A percentile compares a stretch with the other conserved stretches of the same genome.
These are phyloP conservation scores for Smittia aterrima DNA, from an alignment of 2,888 invertebrate genomes.

Conservation along the genomic window DNA sequence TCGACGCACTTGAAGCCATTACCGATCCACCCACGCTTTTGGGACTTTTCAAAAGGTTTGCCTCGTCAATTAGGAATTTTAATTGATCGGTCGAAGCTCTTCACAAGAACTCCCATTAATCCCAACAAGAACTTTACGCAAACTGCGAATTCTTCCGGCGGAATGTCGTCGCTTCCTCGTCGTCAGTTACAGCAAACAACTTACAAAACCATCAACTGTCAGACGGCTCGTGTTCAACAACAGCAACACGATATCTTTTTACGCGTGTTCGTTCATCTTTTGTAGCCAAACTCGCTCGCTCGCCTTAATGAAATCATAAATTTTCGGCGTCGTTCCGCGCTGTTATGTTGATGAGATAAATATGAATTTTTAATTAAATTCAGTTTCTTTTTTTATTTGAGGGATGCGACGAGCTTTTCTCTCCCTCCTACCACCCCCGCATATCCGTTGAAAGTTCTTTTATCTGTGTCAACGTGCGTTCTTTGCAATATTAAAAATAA, in stretches of 20 bases:
- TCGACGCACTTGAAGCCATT: not conserved
- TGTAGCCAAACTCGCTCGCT: not conserved
- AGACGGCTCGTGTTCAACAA: too few species aligned
- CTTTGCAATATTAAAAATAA: too few species aligned
- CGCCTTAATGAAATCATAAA: slow-evolving; percentile 33
- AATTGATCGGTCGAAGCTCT: not conserved
- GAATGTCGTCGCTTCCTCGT: not conserved
- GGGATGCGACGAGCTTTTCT: not conserved
- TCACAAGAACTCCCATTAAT: not conserved
- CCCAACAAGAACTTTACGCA: not conserved
- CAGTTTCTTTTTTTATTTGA: not conserved
- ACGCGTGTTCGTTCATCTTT: not conserved
- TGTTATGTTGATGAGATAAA: slow-evolving; percentile 23
- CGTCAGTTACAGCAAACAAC: too few species aligned
- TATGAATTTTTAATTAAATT: slow-evolving; percentile 38
- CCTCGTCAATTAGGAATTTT: too few species aligned
- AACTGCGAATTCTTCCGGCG: not conserved
- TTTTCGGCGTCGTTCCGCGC: not conserved
- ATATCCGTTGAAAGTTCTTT: too few species aligned
- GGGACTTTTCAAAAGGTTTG: too few species aligned
- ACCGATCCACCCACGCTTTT: slow-evolving; percentile 3
- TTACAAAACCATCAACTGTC: not conserved
- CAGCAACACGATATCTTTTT: too few species aligned
- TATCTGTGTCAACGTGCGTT: too few species aligned
- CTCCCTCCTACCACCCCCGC: not conserved